A percentile compares a stretch with the other conserved stretches of the same genome.
Conservation (phyloP, 2,888 invertebrate genomes). For the Athalia rosae region DNA sequence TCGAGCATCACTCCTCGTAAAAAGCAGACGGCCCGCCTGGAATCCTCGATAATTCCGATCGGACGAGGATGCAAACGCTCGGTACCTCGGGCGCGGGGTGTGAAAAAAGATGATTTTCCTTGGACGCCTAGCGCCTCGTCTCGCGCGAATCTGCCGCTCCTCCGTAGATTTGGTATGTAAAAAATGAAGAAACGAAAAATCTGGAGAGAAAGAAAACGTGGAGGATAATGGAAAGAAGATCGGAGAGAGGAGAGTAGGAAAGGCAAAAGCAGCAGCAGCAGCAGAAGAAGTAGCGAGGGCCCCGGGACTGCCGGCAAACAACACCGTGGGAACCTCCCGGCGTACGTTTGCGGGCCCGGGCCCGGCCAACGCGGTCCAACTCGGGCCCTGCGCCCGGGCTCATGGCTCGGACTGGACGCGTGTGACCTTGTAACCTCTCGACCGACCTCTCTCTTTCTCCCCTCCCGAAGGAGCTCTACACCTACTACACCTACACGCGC, state of each 20-base stretch:
- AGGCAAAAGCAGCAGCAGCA: not conserved
- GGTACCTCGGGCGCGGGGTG: no score
- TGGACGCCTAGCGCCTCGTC: no score
- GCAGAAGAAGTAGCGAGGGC: constrained; percentile 55
- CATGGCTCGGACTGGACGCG: constrained; percentile 67
- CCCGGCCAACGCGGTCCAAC: constrained; percentile 35
- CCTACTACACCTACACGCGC: constrained; percentile 11
- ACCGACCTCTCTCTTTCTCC: constrained; percentile 62
- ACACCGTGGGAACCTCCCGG: constrained; percentile 71
- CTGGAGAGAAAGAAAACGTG: constrained; percentile 42
- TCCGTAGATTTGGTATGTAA: constrained; percentile 53
- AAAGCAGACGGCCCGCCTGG: no score
- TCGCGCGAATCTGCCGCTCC: constrained; percentile 28
- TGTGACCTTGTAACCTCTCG: constrained; percentile 69
- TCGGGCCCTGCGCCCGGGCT: constrained; percentile 32
- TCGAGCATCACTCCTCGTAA: no score
- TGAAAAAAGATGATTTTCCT: no score
- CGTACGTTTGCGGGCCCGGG: constrained; percentile 67
- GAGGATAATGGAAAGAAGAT: constrained; percentile 41
- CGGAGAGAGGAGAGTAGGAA: constrained; percentile 46
- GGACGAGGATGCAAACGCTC: no score
- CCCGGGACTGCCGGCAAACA: constrained; percentile 70
- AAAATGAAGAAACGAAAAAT: no score
- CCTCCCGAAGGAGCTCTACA: constrained; percentile 7
- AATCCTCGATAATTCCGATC: no score